phyloP scores from a whole-genome alignment of 92 coral and sea anemone genomes.

The Galaxea fascicularis region DNA sequence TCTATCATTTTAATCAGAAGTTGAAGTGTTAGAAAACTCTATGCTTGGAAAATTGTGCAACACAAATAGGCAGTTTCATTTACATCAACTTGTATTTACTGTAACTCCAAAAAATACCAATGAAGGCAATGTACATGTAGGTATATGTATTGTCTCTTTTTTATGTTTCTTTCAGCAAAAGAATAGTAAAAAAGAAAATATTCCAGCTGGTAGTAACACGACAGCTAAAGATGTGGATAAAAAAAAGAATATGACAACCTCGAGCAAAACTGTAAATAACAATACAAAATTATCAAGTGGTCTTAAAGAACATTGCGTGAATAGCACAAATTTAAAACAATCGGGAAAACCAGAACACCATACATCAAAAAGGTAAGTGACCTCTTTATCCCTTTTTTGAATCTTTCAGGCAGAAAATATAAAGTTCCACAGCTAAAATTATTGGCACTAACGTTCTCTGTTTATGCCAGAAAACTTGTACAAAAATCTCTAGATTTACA shows the following conservation, averaged over 20 bases:
- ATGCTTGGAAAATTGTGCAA: too few species aligned
- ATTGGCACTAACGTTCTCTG: too few species aligned
- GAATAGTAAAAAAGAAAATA: constrained; percentile 50
- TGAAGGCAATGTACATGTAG: too few species aligned
- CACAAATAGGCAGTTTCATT: too few species aligned
- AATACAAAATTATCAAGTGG: constrained; percentile 51
- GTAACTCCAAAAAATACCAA: too few species aligned
- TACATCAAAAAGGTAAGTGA: constrained; percentile 36
- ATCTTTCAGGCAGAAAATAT: too few species aligned
- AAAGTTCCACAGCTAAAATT: too few species aligned
- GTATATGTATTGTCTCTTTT: not conserved
- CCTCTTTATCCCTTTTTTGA: not conserved
- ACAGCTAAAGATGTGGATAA: constrained; percentile 19
- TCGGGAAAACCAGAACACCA: constrained; percentile 18
- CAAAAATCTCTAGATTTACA: too few species aligned
- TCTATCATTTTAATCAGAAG: not conserved
- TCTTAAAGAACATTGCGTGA: constrained; percentile 44
- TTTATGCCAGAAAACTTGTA: too few species aligned
- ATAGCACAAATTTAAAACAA: constrained; percentile 34
- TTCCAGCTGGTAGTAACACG: constrained; percentile 11
- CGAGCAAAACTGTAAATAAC: constrained; percentile 54
- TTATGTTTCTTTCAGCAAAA: constrained; percentile 36
- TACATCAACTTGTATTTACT: too few species aligned
- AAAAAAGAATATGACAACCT: constrained; percentile 24
- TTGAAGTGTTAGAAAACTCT: not conserved